Evolutionary conservation across 2,797 vertebrate species (phyloP).

Genomic region (Poecilia velifera): DNA sequence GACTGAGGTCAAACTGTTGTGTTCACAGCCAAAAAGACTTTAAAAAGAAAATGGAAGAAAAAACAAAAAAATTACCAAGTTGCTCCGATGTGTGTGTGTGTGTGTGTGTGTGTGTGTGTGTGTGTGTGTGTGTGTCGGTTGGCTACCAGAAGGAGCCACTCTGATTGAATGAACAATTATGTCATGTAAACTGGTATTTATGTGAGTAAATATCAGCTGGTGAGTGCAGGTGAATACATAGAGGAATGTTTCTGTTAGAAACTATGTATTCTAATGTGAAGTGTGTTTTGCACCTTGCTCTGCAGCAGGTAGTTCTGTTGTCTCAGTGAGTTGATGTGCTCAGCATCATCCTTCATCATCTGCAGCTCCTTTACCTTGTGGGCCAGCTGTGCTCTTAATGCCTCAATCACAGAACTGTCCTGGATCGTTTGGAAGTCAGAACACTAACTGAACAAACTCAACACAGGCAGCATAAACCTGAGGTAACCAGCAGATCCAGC

Average conservation of each 20-base stretch:
- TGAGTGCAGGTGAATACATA: too few relatives aligned
- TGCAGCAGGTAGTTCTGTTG: slow-evolving; percentile 90
- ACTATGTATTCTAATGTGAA: not conserved
- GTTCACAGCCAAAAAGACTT: too few relatives aligned
- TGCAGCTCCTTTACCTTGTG: slow-evolving; percentile 82
- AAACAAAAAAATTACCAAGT: too few relatives aligned
- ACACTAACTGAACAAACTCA: not conserved
- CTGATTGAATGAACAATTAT: not conserved
- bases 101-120: too few relatives aligned
- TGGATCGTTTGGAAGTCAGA: slow-evolving; percentile 43
- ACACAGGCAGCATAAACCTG: not conserved
- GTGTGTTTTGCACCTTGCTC: slow-evolving; percentile 82
- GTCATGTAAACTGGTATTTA: not conserved
- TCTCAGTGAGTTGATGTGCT: slow-evolving; percentile 81
- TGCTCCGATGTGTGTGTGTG: too few relatives aligned
- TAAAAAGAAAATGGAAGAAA: too few relatives aligned
- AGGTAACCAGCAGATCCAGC: not conserved
- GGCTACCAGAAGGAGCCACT: not conserved
- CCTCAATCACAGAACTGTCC: slow-evolving; percentile 68
- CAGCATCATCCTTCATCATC: slow-evolving; percentile 75
- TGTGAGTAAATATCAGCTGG: not conserved
- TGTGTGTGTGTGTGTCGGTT: too few relatives aligned
- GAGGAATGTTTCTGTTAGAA: not conserved
- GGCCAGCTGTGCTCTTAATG: slow-evolving; percentile 77
- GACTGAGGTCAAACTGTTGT: too few relatives aligned